phyloP scores from a whole-genome alignment of 2,113 vertebrate species.

The Sinocyclocheilus anshuiensis region DNA sequence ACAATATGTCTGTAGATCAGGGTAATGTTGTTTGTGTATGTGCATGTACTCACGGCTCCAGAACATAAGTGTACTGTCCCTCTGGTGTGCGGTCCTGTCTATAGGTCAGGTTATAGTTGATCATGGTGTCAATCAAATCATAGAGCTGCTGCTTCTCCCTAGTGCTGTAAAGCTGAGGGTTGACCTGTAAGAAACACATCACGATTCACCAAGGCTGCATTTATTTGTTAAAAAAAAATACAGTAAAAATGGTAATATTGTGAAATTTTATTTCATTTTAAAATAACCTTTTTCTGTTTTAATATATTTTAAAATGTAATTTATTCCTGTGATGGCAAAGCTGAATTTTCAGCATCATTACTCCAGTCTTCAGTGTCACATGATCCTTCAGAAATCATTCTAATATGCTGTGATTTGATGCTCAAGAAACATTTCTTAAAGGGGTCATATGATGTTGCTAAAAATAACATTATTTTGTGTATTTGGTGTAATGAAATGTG shows the following conservation, averaged over 20 bases:
- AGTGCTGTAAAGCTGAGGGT: constrained; percentile 90
- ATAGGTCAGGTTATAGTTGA: constrained; percentile 94
- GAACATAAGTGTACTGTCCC: constrained; percentile 86
- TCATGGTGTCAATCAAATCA: constrained; percentile 88
- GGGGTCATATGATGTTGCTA: too few species aligned
- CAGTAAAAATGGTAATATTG: not conserved
- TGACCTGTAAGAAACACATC: constrained; percentile 79
- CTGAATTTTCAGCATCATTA: not conserved
- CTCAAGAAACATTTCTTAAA: not conserved
- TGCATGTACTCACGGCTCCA: constrained; percentile 89
- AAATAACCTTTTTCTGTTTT: not conserved
- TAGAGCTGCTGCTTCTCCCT: constrained; percentile 92
- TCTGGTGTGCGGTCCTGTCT: constrained; percentile 88
- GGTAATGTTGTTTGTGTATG: constrained; percentile 24
- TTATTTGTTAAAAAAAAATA: not conserved
- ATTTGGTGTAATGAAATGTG: too few species aligned
- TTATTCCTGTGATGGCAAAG: not conserved
- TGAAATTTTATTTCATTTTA: not conserved
- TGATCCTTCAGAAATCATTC: not conserved
- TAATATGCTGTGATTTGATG: not conserved
- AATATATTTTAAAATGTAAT: not conserved
- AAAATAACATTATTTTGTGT: too few species aligned
- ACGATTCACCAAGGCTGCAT: not conserved
- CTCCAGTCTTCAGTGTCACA: not conserved
- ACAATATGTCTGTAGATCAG: not conserved